Evolutionary conservation across 2,888 invertebrate genomes (phyloP).

Genomic region (Sinotaia quadrata): DNA sequence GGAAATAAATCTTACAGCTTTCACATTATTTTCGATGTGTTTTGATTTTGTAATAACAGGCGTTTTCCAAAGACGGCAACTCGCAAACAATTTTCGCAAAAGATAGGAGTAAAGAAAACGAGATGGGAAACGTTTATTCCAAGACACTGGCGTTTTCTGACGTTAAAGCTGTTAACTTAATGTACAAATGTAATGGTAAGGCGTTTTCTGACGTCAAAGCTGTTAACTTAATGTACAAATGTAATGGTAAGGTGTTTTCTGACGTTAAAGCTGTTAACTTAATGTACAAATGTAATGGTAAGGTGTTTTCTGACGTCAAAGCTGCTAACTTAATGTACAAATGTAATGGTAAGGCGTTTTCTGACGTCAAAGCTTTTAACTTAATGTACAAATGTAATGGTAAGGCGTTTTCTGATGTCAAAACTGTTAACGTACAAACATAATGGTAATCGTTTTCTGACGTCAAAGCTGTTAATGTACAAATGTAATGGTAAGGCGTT

Average conservation of each 20-base stretch:
- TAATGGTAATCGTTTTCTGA: conserved; percentile 60
- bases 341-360: no score
- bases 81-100: conserved; percentile 53
- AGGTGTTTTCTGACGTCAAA: no score
- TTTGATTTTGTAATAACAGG: conserved; percentile 39
- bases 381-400: no score
- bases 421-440: no score
- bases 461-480: conserved; percentile 61
- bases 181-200: conserved; percentile 62
- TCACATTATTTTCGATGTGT: no score
- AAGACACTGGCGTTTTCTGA: conserved; percentile 59
- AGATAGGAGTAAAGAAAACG: conserved; percentile 43
- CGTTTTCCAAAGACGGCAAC: conserved; percentile 57
- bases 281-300: conserved; percentile 62
- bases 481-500: conserved; percentile 59
- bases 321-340: no score
- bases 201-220: conserved; percentile 58
- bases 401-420: no score
- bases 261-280: conserved; percentile 61
- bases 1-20: no score
- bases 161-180: conserved; percentile 57
- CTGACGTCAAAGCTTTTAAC: no score
- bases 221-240: conserved; percentile 62
- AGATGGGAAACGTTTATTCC: conserved; percentile 54
- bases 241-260: conserved; percentile 56